Evolutionary conservation across 2,113 vertebrate species (phyloP), one percentile per base, ranked within the genome.

Genomic region (Aspiorhynchus laticeps): DNA sequence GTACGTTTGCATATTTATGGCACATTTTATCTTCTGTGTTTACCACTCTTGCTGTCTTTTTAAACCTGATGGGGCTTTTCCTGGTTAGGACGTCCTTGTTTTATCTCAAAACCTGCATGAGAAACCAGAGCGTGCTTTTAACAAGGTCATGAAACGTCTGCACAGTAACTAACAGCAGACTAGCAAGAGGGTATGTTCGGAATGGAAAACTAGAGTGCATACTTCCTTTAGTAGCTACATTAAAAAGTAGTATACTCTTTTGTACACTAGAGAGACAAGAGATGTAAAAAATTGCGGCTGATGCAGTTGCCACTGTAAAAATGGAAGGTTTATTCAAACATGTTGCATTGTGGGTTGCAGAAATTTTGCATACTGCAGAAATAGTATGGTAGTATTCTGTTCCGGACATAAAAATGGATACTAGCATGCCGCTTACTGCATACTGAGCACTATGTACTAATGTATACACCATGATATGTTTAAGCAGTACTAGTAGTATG

Each of bases 1-100:
- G 53, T 59, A n/a, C n/a, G 24, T 87, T 84, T 63, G 28, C 84
- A 15, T 88, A 51, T 73, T 85, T 80, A 46, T 69, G 48, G 24
- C 4, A 3, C 46, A 76, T 79, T 12, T 56, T 59, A 38, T 38
- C 53, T 56, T 26, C 33, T 26, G 12, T 41, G 78, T 61, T 80
- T 61, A 80, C 14, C 24, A 17, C 21, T 63, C 7, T 28, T 46
- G 41, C 73, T 76, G 43, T 53, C 33, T 51, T 31, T 33, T 53
- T 53, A 78, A 41, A 61, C 63, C 63, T 69, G n/a, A 14, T 31
- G 61, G 28, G 26, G 79, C 24, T 67, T 67, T 67, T 82, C 8
- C 36, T 46, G 15, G 38, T 82, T 67, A 19, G 28, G 41, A 24
- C 17, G 17, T 46, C 7, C 41, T 51, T 83, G 80, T 10, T 71